Conservation (phyloP, 2,797 vertebrate genomes). For the Muraenolepis orangiensis region DNA sequence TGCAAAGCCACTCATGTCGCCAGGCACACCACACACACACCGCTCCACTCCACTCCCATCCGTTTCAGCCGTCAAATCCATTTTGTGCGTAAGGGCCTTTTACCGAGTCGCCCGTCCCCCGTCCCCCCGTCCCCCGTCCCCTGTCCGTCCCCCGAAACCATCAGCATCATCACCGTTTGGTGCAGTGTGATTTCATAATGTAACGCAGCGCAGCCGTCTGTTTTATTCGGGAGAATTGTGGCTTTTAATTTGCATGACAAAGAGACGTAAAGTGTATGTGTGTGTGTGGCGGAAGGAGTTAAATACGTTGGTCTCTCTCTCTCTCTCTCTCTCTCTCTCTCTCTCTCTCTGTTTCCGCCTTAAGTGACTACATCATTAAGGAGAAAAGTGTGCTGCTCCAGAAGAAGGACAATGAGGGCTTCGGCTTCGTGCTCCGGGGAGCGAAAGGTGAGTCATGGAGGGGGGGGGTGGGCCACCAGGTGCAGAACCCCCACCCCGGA, state of each 20-base stretch:
- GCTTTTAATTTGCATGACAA: slow-evolving; percentile 61
- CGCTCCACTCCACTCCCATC: slow-evolving; percentile 37
- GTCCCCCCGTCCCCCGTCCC: too few relatives aligned
- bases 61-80: slow-evolving; percentile 48
- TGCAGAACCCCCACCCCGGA: too few relatives aligned
- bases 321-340: slow-evolving; percentile 12
- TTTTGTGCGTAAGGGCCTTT: slow-evolving; percentile 39
- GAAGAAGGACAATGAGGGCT: slow-evolving; percentile 95
- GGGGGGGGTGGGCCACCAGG: too few relatives aligned
- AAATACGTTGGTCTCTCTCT: slow-evolving; percentile 20
- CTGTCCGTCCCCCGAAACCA: too few relatives aligned
- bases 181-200: slow-evolving; percentile 63
- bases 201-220: slow-evolving; percentile 53
- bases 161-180: slow-evolving; percentile 30
- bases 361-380: slow-evolving; percentile 96
- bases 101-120: slow-evolving; percentile 40
- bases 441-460: slow-evolving; percentile 86
- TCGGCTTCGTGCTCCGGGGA: slow-evolving; percentile 91
- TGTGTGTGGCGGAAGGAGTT: slow-evolving; percentile 39
- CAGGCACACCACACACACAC: too few relatives aligned
- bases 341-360: slow-evolving; percentile 8
- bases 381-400: slow-evolving; percentile 94
- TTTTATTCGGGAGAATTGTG: slow-evolving; percentile 33
- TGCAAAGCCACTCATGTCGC: too few relatives aligned
- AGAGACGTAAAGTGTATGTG: too few relatives aligned